A percentile compares a stretch with the other conserved stretches of the same genome.
Conservation (phyloP, 2,797 vertebrate species). For the Tragopan temminckii region DNA sequence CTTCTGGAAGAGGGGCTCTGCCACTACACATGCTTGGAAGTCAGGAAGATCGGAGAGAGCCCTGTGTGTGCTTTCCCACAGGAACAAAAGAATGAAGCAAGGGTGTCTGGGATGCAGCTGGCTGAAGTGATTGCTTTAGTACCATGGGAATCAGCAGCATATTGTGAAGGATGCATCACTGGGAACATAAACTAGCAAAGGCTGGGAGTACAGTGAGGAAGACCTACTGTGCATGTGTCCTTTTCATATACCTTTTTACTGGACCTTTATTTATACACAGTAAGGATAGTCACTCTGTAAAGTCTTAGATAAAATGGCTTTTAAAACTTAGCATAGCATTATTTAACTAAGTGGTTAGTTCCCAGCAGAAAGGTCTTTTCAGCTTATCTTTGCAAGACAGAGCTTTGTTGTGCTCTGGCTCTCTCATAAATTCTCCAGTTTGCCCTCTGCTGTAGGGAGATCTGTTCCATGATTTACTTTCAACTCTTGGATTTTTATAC, state of each 20-base stretch:
- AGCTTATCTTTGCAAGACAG: conserved; percentile 35
- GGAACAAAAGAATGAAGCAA: conserved; percentile 10
- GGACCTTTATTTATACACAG: neutral
- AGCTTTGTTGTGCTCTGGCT: conserved; percentile 12
- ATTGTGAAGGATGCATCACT: accelerated
- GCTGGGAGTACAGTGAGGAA: neutral
- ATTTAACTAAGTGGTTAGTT: conserved; percentile 27
- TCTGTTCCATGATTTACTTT: conserved; percentile 37
- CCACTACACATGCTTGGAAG: neutral
- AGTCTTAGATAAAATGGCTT: conserved; percentile 14
- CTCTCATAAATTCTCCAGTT: conserved; percentile 39
- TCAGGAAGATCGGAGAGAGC: neutral
- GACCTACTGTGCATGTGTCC: neutral
- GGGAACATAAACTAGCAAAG: neutral
- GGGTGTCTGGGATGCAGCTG: conserved; percentile 18
- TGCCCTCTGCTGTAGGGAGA: conserved; percentile 24
- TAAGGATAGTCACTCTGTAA: neutral
- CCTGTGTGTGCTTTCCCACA: conserved; percentile 12
- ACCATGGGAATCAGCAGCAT: neutral
- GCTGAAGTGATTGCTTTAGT: neutral
- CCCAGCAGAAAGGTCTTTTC: neutral
- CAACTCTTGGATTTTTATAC: neutral
- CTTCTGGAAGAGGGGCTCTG: neutral
- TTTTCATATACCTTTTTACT: neutral
- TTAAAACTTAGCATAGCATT: conserved; percentile 13